These are phyloP conservation scores for Oryctes rhinoceros DNA, from an alignment of 1,140 invertebrate species.

Conservation along the genomic window DNA sequence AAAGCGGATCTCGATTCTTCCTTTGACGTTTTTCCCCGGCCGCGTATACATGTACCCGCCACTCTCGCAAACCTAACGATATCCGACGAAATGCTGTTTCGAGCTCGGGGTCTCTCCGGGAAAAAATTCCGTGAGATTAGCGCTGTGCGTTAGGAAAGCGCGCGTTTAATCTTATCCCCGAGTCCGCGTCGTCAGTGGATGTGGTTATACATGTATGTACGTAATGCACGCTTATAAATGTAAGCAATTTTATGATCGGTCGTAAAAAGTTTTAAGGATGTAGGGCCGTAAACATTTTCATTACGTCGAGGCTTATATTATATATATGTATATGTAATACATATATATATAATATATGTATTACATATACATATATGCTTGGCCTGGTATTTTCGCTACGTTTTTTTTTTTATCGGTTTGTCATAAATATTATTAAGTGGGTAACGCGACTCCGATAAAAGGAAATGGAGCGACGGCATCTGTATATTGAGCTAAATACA, in stretches of 20 bases:
- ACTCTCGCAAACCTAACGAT: not conserved
- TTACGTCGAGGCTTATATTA: conserved; percentile 1
- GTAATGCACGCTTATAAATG: conserved; percentile 15
- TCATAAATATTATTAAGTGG: conserved; percentile 21
- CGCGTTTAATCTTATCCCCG: not conserved
- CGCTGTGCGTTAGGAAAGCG: not conserved
- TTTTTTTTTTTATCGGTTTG: conserved; percentile 2
- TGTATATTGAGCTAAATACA: too few relatives aligned
- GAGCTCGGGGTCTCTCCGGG: not conserved
- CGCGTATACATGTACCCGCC: too few relatives aligned
- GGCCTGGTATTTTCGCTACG: not conserved
- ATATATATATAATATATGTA: too few relatives aligned
- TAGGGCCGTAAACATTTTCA: conserved; percentile 27
- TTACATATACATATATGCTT: too few relatives aligned
- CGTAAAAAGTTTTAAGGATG: conserved; percentile 31
- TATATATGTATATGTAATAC: not conserved
- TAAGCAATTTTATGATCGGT: conserved; percentile 14
- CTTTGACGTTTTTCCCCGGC: too few relatives aligned
- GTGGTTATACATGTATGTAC: not conserved
- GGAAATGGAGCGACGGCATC: too few relatives aligned
- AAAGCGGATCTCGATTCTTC: too few relatives aligned
- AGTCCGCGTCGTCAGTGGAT: not conserved
- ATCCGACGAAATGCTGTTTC: not conserved
- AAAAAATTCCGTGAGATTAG: not conserved
- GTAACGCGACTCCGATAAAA: not conserved